These are phyloP conservation scores for Crotalus horridus DNA, from an alignment of 2,113 vertebrate species.

Conservation along the genomic window DNA sequence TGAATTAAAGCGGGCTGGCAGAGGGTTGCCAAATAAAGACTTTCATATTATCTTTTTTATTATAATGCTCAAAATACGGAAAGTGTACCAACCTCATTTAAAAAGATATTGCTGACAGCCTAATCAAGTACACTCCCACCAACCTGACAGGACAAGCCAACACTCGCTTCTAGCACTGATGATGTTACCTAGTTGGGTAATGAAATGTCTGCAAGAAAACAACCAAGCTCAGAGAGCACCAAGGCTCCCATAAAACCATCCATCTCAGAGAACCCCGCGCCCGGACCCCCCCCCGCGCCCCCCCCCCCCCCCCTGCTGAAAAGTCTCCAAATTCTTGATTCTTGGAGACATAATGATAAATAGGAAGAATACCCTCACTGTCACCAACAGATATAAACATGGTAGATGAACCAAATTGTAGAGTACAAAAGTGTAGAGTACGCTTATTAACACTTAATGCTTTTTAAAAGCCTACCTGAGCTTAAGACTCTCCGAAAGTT, in stretches of 20 bases:
- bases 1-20: no score
- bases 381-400: neutral
- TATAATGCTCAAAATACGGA: neutral
- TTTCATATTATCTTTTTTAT: neutral
- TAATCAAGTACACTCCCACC: neutral
- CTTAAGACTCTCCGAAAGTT: conserved; percentile 95
- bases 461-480: conserved; percentile 71
- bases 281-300: no score
- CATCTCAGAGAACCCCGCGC: neutral
- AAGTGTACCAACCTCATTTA: neutral
- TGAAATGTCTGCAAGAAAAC: neutral
- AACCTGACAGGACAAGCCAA: neutral
- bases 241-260: neutral
- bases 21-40: neutral
- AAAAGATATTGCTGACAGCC: neutral
- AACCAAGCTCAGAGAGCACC: neutral
- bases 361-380: neutral
- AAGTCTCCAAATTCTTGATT: neutral
- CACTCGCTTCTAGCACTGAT: no score
- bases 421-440: neutral
- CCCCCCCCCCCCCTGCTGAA: no score
- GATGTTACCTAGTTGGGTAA: no score
- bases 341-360: neutral
- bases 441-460: neutral
- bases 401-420: neutral